Evolutionary conservation across 37 sponge, comb jelly and placozoan genomes (phyloP).

Genomic region (Ianthella basta): DNA sequence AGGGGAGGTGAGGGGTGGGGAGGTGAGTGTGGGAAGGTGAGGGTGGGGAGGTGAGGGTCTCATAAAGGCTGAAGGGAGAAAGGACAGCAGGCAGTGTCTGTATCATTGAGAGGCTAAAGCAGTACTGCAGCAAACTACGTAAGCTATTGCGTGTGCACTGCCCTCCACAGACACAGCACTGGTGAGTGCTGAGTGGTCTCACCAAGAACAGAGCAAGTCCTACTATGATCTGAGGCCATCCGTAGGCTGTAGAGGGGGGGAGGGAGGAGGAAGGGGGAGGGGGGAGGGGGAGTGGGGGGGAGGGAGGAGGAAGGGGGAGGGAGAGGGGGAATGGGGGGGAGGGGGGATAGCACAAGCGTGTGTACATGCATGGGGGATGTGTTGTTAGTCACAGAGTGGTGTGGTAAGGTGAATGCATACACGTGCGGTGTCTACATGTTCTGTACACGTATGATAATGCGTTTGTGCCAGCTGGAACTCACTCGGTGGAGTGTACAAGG

Average conservation of each 20-base stretch:
- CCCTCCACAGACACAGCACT: constrained; percentile 2
- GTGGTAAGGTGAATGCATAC: too few species aligned
- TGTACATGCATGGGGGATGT: too few species aligned
- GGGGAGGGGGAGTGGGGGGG: neutral
- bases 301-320: too few species aligned
- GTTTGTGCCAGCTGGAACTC: too few species aligned
- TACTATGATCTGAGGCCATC: constrained; percentile 83
- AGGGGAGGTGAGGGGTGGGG: too few species aligned
- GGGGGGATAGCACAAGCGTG: too few species aligned
- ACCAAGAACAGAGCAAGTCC: constrained; percentile 50
- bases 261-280: constrained; percentile 14
- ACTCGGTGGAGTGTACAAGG: constrained; percentile 96
- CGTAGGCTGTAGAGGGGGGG: too few species aligned
- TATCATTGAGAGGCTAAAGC: constrained; percentile 73
- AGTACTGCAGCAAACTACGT: constrained; percentile 40
- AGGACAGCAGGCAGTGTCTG: constrained; percentile 84
- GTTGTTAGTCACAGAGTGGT: too few species aligned
- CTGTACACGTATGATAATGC: too few species aligned
- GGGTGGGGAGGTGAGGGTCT: too few species aligned
- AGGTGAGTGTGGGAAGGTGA: too few species aligned
- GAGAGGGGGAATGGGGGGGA: neutral
- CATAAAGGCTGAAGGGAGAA: constrained; percentile 73
- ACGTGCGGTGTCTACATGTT: too few species aligned
- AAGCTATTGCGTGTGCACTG: constrained; percentile 24
- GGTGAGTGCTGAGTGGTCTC: neutral